phyloP scores from a whole-genome alignment of 2,888 invertebrate genomes.

The Halocaridina rubra region DNA sequence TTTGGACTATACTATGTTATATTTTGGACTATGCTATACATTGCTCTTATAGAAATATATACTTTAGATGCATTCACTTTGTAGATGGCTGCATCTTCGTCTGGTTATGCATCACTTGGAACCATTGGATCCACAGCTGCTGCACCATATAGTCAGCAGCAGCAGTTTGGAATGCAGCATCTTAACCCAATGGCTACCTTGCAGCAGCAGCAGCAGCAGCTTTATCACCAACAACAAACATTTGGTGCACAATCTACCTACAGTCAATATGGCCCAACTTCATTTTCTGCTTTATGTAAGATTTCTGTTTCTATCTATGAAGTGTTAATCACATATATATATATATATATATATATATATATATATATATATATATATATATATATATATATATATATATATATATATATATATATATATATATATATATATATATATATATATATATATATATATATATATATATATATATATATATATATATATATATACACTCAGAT shows the following conservation, averaged over 20 bases:
- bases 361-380: no score
- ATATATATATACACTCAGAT: no score
- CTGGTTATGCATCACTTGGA: slow-evolving; percentile 48
- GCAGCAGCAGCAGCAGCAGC: slow-evolving; percentile 48
- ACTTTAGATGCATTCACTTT: no score
- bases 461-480: no score
- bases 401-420: no score
- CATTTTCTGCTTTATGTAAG: slow-evolving; percentile 39
- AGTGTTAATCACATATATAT: no score
- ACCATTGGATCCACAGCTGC: slow-evolving; percentile 30
- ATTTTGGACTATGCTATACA: background rate
- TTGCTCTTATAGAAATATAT: background rate
- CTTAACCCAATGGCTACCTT: slow-evolving; percentile 33
- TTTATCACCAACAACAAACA: slow-evolving; percentile 28
- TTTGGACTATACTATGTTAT: background rate
- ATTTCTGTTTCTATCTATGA: no score
- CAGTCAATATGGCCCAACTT: slow-evolving; percentile 51
- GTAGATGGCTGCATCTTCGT: slow-evolving; percentile 17
- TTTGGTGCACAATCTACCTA: slow-evolving; percentile 40
- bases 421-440: no score
- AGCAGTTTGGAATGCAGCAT: slow-evolving; percentile 60
- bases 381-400: no score
- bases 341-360: no score
- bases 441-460: no score
- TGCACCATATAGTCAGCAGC: slow-evolving; percentile 3